Conservation (phyloP, 2,888 invertebrate species). For the Clusia tigrina region DNA sequence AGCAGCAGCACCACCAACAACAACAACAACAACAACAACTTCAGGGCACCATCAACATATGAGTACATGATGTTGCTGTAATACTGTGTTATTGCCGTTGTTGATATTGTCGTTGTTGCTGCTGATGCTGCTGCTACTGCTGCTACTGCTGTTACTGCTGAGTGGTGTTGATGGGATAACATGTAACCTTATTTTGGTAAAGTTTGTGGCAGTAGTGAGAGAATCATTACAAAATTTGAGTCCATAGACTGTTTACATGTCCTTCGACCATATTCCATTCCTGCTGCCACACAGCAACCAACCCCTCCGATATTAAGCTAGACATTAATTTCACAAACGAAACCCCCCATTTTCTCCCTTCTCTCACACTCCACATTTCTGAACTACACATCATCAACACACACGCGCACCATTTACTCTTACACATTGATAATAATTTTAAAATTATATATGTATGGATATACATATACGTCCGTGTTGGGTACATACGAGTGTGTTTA, state of each 20-base stretch:
- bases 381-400: no score
- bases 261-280: slow-evolving; percentile 26
- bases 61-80: slow-evolving; percentile 24
- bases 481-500: no score
- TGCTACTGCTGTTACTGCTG: slow-evolving; percentile 16
- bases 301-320: slow-evolving; percentile 38
- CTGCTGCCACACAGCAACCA: slow-evolving; percentile 7
- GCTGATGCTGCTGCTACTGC: not conserved
- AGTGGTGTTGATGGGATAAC: slow-evolving; percentile 57
- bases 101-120: slow-evolving; percentile 38
- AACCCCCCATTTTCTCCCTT: slow-evolving; percentile 12
- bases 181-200: slow-evolving; percentile 30
- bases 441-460: slow-evolving; percentile 49
- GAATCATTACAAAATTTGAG: slow-evolving; percentile 49
- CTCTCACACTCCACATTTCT: slow-evolving; percentile 21
- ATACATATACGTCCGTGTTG: slow-evolving; percentile 23
- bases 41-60: slow-evolving; percentile 43
- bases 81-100: slow-evolving; percentile 24
- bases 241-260: slow-evolving; percentile 35
- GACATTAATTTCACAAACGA: not conserved
- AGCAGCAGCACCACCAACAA: slow-evolving; percentile 38
- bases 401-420: slow-evolving; percentile 44
- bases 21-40: slow-evolving; percentile 42
- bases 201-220: slow-evolving; percentile 30
- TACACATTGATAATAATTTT: slow-evolving; percentile 56